Base-by-base conservation (phyloP, 1,140 invertebrate species). In the Aphelinus certus region DNA sequence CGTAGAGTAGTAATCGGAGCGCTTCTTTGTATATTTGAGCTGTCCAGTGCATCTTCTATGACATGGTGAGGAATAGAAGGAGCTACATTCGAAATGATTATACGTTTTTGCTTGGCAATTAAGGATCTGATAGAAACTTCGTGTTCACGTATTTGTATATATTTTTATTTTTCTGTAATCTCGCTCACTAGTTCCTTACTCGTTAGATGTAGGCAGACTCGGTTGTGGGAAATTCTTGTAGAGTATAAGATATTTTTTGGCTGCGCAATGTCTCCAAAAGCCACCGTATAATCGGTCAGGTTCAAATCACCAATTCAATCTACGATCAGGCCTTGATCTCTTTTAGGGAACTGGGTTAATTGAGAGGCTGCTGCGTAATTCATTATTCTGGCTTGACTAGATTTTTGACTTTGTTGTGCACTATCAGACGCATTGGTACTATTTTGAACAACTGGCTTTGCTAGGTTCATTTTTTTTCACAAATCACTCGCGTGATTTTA, bases 171-270 rank as follows among this genome's bases (percentile, higher is more conserved):
- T 2, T 60, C 47, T 1, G 57, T 70, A 2, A 70, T 10, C 42
- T 48, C 26, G 7, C 26, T 49, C 1, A 61, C 56, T 1, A 49
- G n/a, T 2, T 70, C 57, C 7, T 70, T 58, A 6, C 2, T 2
- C 1, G 45, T 42, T 26, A 70, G 61, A 47, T 70, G 61, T 49
- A 70, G 2, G 26, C 68, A 61, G 3, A 70, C 57, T 49, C 57
- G 45, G 10, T 60, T 51, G 3, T 69, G 2, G 5, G 65, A 67
- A 3, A 67, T 67, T 55, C 65, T 3, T 53, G 48, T 42, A 4
- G 48, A 45, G 26, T 58, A 69, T 10, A 56, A 2, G 3, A 69
- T n/a, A 47, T 69, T 69, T 60, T 48, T 69, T 26, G 6, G 2
- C 48, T 10, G 6, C 7, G 7, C 43, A 60, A 58, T 10, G 1